Evolutionary conservation across 2,113 vertebrate genomes (phyloP).

Genomic region (Nyctibius bracteatus): DNA sequence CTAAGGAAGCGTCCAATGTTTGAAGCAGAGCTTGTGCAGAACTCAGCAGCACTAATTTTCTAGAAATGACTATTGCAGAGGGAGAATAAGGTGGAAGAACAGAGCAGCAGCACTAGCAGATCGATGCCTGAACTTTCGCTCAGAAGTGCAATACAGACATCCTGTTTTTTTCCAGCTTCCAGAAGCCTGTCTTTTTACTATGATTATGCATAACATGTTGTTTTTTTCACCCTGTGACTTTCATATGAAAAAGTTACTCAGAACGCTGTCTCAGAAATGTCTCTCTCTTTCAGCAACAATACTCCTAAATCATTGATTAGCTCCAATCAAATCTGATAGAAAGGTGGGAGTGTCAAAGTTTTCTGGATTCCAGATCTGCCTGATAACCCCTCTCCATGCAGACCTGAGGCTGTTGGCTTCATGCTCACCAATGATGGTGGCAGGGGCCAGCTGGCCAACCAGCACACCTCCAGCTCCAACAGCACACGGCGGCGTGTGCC

Average conservation of each 20-base stretch:
- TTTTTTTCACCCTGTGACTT: background rate
- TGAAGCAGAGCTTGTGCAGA: background rate
- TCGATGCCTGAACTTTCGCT: background rate
- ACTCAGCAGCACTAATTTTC: background rate
- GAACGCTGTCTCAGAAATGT: accelerated
- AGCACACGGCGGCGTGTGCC: accelerated
- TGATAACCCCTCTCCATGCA: background rate
- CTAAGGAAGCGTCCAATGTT: background rate
- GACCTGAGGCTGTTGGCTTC: background rate
- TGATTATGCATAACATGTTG: background rate
- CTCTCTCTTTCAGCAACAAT: background rate
- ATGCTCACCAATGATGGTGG: accelerated
- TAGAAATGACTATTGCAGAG: background rate
- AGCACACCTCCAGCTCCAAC: background rate
- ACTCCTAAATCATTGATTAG: background rate
- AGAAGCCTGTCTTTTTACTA: background rate
- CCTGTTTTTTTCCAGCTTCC: background rate
- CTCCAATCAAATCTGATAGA: background rate
- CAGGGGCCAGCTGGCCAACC: background rate
- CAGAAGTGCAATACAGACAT: background rate
- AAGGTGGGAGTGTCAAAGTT: background rate
- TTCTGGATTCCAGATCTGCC: background rate
- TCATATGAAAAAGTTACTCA: background rate
- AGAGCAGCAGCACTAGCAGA: background rate
- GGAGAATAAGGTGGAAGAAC: background rate